Evolutionary conservation across 2,113 vertebrate species (phyloP), one percentile per base, ranked within the genome.

Genomic region (Gnathonemus longibarbis): DNA sequence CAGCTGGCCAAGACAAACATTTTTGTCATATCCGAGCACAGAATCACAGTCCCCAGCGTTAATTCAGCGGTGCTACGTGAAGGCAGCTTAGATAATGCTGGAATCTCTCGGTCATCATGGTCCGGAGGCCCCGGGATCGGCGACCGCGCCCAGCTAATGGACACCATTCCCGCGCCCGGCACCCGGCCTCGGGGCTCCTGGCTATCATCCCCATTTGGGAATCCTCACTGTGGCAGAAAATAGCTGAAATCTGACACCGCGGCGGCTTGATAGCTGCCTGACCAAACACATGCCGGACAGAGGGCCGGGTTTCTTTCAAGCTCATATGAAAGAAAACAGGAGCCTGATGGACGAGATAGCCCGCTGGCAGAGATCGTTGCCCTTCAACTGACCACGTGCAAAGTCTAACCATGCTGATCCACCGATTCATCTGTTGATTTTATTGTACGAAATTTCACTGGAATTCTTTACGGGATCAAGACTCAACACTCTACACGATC

Each of bases 151-250:
- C 52, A 74, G 53, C 89, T 90, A 48, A 19, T n/a, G 85, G 89
- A 94, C 92, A 92, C 80, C 91, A 84, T 92, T 84, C 84, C 35
- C 62, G 89, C n/a, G 45, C 58, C 42, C 46, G 48, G 91, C 88
- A 88, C 90, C 90, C 90, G 21, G 48, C 83, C 88, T 87, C 48
- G 88, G 50, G 56, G 90, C 90, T 91, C 92, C 89, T 88, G 86
- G 91, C 91, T 90, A 91, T 90, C 92, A 48, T 91, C 88, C 93
- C 93, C 87, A 94, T 93, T 91, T 94, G 84, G 89, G 94, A 92
- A 93, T 89, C 94, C 91, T 96, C 94, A 94, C 94, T 94, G 91
- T 58, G 91, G 91, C 92, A 95, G 93, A 96, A 96, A 96, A 96
- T 95, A 96, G 94, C 93, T 92, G 94, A 91, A 95, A 95, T 90